Evolutionary conservation across 53 echinoderm and acorn worm genomes (phyloP), one percentile per base, ranked within the genome.

Genomic region (Echinarachnius parma): DNA sequence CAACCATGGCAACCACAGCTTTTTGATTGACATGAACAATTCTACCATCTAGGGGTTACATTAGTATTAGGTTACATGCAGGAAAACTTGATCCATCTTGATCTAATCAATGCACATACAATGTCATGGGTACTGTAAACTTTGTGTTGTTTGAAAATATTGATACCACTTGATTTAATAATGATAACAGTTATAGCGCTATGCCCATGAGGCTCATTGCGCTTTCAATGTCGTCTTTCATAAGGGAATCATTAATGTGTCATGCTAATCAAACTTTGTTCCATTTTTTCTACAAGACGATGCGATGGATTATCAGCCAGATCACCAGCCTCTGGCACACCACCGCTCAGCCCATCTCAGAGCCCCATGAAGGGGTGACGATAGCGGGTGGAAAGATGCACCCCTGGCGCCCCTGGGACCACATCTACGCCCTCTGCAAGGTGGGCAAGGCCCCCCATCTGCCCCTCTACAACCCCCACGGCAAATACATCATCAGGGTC

Each of bases 341-440:
- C 20, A 87, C 79, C 23, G 72, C 66, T 14, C 48, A 57, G 32
- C 77, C 83, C 37, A 60, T 83, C 49, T 62, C 81, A 28, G 78
- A 86, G 18, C 88, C 80, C 48, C 72, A 80, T 0, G 89, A 93
- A 39, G 53, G 86, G 19, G 62, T 69, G 3, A 82, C 67, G 29
- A 69, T 85, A 21, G 71, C 83, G 0, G 86, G 83, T 10, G 93
- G 81, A 2, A 86, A 75, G 34, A 85, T 76, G 33, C 96, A 91
- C 52, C 84, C 85, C 26, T 96, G 96, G 96, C 61, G 87, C 21
- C 96, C 96, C 0, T 96, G 96, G 96, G 96, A 96, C 59, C 91
- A 96, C 61, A 96, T 96, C 61, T 96, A 84, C 48, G 87, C 96
- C 22, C 80, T 96, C 64, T 90, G 96, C 48, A 85, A 88, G 32